Conservation (phyloP, 2,797 vertebrate genomes). For the Ispidina picta region DNA sequence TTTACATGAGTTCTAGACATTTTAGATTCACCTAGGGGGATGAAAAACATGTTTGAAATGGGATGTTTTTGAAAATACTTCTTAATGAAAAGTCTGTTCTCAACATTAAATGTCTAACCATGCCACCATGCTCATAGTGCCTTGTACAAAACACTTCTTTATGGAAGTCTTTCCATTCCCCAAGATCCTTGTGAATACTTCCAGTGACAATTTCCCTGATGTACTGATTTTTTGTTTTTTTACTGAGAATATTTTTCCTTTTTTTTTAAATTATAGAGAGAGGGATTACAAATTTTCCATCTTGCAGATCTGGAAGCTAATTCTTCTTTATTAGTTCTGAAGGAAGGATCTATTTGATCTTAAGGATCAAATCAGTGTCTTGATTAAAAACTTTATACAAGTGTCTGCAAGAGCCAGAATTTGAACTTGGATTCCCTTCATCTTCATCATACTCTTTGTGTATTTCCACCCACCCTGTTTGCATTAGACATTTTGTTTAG, state of each 20-base stretch:
- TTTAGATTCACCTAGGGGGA: neutral
- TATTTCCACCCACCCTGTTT: neutral
- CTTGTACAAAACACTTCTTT: neutral
- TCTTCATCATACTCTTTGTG: neutral
- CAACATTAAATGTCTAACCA: neutral
- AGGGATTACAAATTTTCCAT: neutral
- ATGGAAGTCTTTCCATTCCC: neutral
- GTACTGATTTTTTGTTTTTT: neutral
- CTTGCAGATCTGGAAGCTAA: neutral
- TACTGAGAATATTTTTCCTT: neutral
- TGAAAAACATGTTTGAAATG: neutral
- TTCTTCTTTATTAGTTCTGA: neutral
- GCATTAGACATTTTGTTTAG: neutral
- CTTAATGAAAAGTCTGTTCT: neutral
- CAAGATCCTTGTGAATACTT: neutral
- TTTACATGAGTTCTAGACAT: neutral
- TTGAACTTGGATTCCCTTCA: neutral
- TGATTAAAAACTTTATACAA: neutral
- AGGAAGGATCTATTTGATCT: neutral
- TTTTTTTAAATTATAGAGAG: rapidly evolving
- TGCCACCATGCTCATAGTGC: neutral
- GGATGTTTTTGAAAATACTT: neutral
- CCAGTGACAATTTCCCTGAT: neutral
- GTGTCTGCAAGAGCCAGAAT: neutral
- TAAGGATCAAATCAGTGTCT: neutral